These are phyloP conservation scores for Philopedon plagiatum DNA, from an alignment of 2,888 invertebrate species.

Conservation along the genomic window DNA sequence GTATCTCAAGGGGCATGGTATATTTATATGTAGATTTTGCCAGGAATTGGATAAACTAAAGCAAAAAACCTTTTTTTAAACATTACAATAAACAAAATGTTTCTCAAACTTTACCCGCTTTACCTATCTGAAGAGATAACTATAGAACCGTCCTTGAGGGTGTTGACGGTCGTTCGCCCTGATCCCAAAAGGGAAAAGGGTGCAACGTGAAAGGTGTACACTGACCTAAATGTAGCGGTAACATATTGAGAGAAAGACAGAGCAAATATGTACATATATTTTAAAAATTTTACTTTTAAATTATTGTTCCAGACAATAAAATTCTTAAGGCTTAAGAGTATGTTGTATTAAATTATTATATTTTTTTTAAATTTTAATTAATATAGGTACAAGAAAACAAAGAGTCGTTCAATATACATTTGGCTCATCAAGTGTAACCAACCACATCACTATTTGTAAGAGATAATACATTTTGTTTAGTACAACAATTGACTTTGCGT, in stretches of 20 bases:
- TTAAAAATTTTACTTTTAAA: too few relatives aligned
- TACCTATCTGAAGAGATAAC: too few relatives aligned
- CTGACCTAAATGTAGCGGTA: conserved; percentile 28
- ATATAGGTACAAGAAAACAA: not conserved
- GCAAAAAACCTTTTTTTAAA: too few relatives aligned
- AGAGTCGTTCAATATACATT: not conserved
- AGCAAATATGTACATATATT: too few relatives aligned
- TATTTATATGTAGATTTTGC: too few relatives aligned
- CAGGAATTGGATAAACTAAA: too few relatives aligned
- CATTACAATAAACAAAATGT: too few relatives aligned
- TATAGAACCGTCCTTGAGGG: too few relatives aligned
- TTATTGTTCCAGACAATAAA: too few relatives aligned
- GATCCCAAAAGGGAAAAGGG: conserved; percentile 16
- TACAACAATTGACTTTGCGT: not conserved
- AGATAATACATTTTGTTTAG: not conserved
- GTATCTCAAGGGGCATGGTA: too few relatives aligned
- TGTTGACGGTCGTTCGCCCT: conserved; percentile 23
- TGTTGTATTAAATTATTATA: not conserved
- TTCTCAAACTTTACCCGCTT: too few relatives aligned
- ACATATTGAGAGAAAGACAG: too few relatives aligned
- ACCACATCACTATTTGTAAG: not conserved
- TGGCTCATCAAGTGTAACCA: not conserved
- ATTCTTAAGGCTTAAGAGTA: not conserved
- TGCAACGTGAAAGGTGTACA: conserved; percentile 24
- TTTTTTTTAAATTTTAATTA: not conserved